Percentiles rank a stretch among this genome's conserved stretches.
phyloP scores from a whole-genome alignment of 2,888 invertebrate species.

The Tenthredo scrophulariae region DNA sequence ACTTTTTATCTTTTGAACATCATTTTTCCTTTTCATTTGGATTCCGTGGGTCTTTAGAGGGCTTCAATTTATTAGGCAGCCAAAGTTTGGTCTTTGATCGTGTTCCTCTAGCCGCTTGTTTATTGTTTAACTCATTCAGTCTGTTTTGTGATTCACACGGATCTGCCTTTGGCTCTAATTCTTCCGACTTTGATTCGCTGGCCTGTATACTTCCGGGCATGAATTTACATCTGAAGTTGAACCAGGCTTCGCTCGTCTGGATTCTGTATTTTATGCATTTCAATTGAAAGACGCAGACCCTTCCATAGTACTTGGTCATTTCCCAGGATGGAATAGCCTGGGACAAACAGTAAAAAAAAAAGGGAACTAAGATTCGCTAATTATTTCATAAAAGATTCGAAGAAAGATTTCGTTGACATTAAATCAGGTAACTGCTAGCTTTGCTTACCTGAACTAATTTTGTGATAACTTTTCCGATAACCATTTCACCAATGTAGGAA shows the following conservation, averaged over 20 bases:
- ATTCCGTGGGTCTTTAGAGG: neutral
- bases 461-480: conserved; percentile 65
- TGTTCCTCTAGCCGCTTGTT: neutral
- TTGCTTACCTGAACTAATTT: conserved; percentile 64
- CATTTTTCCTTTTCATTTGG: neutral
- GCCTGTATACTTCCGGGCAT: conserved; percentile 64
- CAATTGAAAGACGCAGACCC: conserved; percentile 66
- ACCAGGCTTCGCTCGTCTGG: conserved; percentile 68
- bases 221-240: conserved; percentile 65
- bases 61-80: neutral
- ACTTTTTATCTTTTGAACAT: neutral
- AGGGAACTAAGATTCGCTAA: neutral
- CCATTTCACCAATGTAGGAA: conserved; percentile 56
- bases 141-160: neutral
- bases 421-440: conserved; percentile 14
- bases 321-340: conserved; percentile 68
- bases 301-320: conserved; percentile 69
- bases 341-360: conserved; percentile 22
- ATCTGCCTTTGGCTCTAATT: neutral
- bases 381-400: conserved; percentile 1
- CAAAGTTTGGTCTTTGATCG: neutral
- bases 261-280: conserved; percentile 66
- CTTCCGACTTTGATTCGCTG: conserved; percentile 45
- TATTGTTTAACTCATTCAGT: conserved; percentile 6
- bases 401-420: neutral